Evolutionary conservation across 2,113 vertebrate species (phyloP).

Genomic region (Solea senegalensis): DNA sequence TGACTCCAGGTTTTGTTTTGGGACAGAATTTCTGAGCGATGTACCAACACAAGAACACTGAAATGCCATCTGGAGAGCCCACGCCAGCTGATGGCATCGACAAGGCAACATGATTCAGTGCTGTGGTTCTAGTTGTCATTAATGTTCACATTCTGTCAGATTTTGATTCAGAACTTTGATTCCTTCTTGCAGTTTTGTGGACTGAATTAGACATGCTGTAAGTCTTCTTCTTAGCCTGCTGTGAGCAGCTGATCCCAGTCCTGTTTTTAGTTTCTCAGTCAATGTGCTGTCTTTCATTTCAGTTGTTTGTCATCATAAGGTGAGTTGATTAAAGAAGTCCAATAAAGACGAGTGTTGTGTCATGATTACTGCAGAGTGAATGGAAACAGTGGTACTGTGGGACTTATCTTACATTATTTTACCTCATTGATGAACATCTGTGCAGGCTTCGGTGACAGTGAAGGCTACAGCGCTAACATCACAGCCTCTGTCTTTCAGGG

Average conservation of each 20-base stretch:
- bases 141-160: slow-evolving; percentile 1
- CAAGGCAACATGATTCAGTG: slow-evolving; percentile 1
- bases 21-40: background rate
- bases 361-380: background rate
- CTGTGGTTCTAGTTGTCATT: slow-evolving; percentile 20
- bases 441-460: no score
- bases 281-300: slow-evolving; percentile 51
- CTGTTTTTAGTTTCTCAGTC: slow-evolving; percentile 47
- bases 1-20: slow-evolving; percentile 30
- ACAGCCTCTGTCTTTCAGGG: no score
- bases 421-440: no score
- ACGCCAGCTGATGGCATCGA: background rate
- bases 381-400: background rate
- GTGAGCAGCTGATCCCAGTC: slow-evolving; percentile 21
- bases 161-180: slow-evolving; percentile 25
- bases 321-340: slow-evolving; percentile 46
- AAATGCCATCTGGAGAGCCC: slow-evolving; percentile 4
- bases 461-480: no score
- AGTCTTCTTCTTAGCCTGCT: slow-evolving; percentile 1
- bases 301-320: slow-evolving; percentile 53
- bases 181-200: slow-evolving; percentile 15
- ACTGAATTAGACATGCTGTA: slow-evolving; percentile 9
- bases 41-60: background rate
- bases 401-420: no score
- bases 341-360: slow-evolving; percentile 9